phyloP scores from a whole-genome alignment of 2,113 vertebrate species.

The Callorhinus ursinus region DNA sequence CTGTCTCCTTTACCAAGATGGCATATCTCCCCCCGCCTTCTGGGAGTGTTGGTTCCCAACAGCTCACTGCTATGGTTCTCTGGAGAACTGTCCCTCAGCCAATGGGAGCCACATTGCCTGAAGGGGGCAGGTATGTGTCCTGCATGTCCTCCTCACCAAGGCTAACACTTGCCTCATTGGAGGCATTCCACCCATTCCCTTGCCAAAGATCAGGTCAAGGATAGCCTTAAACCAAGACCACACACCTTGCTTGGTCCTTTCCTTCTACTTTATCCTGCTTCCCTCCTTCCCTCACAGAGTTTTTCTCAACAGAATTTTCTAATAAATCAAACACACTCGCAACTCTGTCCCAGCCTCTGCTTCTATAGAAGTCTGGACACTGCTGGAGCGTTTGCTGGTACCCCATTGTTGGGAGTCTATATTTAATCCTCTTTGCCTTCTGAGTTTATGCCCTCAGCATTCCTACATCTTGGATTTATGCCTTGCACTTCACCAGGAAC shows the following conservation, averaged over 20 bases:
- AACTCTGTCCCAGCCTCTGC: background rate
- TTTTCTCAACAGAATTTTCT: background rate
- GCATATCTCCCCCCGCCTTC: background rate
- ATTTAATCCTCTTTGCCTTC: background rate
- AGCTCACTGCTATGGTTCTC: background rate
- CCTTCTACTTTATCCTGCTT: background rate
- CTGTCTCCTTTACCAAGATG: too few relatives aligned
- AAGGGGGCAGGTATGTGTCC: background rate
- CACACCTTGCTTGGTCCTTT: background rate
- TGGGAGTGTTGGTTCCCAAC: background rate
- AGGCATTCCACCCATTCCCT: background rate
- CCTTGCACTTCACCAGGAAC: background rate
- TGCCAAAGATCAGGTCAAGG: background rate
- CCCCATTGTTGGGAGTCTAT: background rate
- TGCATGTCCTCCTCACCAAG: background rate
- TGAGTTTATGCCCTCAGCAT: background rate
- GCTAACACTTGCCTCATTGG: background rate
- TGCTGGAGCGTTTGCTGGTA: background rate
- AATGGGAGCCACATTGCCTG: background rate
- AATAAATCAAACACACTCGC: background rate
- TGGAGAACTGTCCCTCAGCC: background rate
- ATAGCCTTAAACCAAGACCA: background rate
- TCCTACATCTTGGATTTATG: background rate
- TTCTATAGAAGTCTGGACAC: background rate
- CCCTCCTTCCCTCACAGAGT: background rate